Percentiles rank a stretch among this genome's conserved stretches.
These are phyloP conservation scores for Erethizon dorsatum DNA, from an alignment of 2,797 vertebrate species.

Conservation along the genomic window DNA sequence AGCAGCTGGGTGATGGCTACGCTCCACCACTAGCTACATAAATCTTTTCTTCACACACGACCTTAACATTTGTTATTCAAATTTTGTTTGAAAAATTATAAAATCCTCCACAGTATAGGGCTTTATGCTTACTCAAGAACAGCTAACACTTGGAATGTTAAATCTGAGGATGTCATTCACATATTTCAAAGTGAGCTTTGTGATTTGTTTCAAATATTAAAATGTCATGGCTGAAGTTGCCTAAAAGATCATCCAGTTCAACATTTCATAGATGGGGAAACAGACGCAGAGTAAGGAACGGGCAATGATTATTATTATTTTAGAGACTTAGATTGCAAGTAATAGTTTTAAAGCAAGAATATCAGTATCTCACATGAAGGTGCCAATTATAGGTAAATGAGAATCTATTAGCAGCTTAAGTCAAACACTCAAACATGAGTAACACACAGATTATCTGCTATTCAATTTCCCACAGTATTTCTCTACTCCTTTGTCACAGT, in stretches of 20 bases:
- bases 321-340: constrained; percentile 10
- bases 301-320: background rate
- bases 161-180: background rate
- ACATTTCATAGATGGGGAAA: constrained; percentile 19
- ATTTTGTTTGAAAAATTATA: constrained; percentile 65
- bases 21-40: background rate
- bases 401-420: constrained; percentile 2
- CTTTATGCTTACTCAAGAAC: constrained; percentile 58
- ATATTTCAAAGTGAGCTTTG: constrained; percentile 58
- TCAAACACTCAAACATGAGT: background rate
- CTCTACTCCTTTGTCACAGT: background rate
- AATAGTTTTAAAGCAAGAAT: constrained; percentile 14
- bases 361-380: background rate
- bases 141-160: constrained; percentile 41
- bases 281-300: background rate
- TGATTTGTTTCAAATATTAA: constrained; percentile 68
- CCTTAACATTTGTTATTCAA: constrained; percentile 66
- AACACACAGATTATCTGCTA: background rate
- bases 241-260: background rate
- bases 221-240: background rate
- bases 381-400: background rate
- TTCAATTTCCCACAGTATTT: constrained; percentile 33
- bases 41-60: constrained; percentile 30
- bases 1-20: background rate
- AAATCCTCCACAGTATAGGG: background rate